Percentiles rank a stretch among this genome's conserved stretches.
phyloP scores from a whole-genome alignment of 2,113 vertebrate genomes.

The Leptobrachium ailaonicum region DNA sequence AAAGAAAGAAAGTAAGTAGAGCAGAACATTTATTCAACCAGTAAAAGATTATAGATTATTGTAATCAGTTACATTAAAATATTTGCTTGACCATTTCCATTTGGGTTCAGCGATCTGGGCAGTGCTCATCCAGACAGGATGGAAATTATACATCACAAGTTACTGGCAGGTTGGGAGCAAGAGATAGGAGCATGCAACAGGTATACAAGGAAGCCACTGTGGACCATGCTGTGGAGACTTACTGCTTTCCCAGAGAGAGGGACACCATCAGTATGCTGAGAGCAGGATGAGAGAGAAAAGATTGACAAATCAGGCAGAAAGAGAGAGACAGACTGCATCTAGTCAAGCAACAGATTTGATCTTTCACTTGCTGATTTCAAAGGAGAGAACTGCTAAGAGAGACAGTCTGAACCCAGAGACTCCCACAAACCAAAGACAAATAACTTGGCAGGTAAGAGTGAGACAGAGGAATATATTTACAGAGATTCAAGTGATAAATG shows the following conservation, averaged over 20 bases:
- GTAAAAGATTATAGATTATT: too few species aligned
- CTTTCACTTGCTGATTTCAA: too few species aligned
- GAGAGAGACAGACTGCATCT: background rate
- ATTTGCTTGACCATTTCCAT: too few species aligned
- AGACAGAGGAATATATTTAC: too few species aligned
- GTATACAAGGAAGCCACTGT: background rate
- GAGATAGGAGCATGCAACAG: constrained; percentile 1
- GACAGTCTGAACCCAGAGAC: background rate
- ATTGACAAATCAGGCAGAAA: background rate
- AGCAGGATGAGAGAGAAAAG: constrained; percentile 17
- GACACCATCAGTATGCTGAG: constrained; percentile 36
- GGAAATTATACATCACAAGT: background rate
- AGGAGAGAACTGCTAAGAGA: background rate
- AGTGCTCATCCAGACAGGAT: background rate
- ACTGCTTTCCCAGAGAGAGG: constrained; percentile 38
- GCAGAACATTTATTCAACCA: too few species aligned
- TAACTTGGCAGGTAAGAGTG: too few species aligned
- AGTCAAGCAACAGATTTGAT: too few species aligned
- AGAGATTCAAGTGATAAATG: too few species aligned
- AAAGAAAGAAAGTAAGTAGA: too few species aligned
- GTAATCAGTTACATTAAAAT: too few species aligned
- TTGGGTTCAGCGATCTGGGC: background rate
- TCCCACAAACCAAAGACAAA: background rate
- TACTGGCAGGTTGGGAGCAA: background rate
- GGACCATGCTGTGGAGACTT: constrained; percentile 17